Base-by-base conservation (phyloP, 2,797 vertebrate genomes). In the Sebastes hubbsi region DNA sequence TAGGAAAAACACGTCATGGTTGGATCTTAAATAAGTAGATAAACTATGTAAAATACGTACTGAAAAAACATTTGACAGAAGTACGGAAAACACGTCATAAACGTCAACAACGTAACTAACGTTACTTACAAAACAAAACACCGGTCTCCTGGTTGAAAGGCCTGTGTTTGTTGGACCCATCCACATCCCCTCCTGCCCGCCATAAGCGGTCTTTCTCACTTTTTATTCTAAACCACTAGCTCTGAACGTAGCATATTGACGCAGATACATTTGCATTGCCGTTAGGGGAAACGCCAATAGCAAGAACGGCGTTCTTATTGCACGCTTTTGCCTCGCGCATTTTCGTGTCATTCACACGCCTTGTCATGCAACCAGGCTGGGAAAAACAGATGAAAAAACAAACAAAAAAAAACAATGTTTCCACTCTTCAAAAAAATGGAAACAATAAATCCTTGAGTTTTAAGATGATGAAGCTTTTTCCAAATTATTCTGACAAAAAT, bases 151-250 rank as follows among this genome's bases (percentile, higher is more conserved):
- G 46, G 46, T 49, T 20, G 16, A 18, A 18, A 8, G 46, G 0
- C 46, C 46, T 20, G 46, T 49, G 1, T 20, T 49, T 20, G 46
- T 49, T 49, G 46, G 18, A 49, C 16, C 46, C 46, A 49, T 49
- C 46, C 46, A 20, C 46, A 7, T 49, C 46, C 46, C 46, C 3
- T 49, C 18, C 7, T 0, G 46, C 46, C 46, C 0, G 16, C 16
- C 46, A 20, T 49, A 49, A 49, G 0, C 3, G 0, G 46, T 49
- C 18, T 49, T 49, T 18, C 16, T 8, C 46, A 49, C 7, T 0
- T 49, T 49, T 49, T 49, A 49, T 49, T 49, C 46, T 20, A 49
- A 8, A 1, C 16, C 16, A 20, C 46, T 20, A 20, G 18, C 18
- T 49, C 16, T 49, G 7, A 49, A 8, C 0, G 18, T 49, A 49